phyloP scores from a whole-genome alignment of 35 echinoderm and acorn worm genomes.

The Lytechinus variegatus region DNA sequence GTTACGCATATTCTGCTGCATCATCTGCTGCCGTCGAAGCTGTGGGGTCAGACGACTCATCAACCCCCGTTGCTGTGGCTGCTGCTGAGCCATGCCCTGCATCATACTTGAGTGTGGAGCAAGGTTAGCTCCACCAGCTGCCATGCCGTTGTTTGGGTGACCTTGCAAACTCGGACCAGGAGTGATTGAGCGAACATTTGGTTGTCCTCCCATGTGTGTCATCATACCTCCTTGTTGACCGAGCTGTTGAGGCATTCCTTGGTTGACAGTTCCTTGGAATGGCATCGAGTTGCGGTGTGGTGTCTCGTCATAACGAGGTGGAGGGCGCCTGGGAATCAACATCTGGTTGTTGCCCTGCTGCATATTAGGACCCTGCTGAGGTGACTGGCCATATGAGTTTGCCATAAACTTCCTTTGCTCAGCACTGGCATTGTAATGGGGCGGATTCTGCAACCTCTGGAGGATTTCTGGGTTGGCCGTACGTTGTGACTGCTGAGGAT shows the following conservation, averaged over 20 bases:
- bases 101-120: conserved; percentile 31
- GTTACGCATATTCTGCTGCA: not conserved
- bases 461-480: conserved; percentile 24
- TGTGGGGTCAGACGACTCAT: conserved; percentile 35
- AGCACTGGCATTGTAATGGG: conserved; percentile 26
- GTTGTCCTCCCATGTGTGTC: conserved; percentile 34
- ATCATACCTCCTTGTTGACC: conserved; percentile 52
- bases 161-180: not conserved
- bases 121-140: not conserved
- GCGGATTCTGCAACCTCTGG: conserved; percentile 46
- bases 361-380: conserved; percentile 6
- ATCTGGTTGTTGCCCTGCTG: conserved; percentile 41
- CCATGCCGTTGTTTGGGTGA: not conserved
- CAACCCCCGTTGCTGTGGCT: conserved; percentile 29
- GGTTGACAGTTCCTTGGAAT: conserved; percentile 49
- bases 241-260: conserved; percentile 1
- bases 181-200: conserved; percentile 22
- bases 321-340: conserved; percentile 55
- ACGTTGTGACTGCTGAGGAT: conserved; percentile 58
- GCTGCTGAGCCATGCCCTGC: conserved; percentile 51
- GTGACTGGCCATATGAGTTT: conserved; percentile 8
- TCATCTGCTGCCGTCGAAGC: conserved; percentile 32
- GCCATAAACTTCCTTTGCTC: conserved; percentile 56
- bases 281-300: conserved; percentile 56
- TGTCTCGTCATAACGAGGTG: conserved; percentile 63